These are phyloP conservation scores for Panthera uncia DNA, from an alignment of 2,113 vertebrate species.

Conservation along the genomic window DNA sequence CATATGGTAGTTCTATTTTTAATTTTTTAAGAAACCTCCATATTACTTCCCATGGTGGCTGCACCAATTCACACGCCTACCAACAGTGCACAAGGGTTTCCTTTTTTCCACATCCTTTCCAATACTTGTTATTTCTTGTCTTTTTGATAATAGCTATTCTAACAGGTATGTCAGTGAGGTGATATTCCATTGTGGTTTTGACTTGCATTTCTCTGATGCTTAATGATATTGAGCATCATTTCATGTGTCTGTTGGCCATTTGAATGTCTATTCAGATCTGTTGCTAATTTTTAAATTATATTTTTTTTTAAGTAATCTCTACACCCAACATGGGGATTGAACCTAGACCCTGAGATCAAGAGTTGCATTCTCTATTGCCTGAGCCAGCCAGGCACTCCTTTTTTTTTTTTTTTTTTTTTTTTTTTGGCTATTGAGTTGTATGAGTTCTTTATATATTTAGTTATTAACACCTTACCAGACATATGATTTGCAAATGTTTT, in stretches of 20 bases:
- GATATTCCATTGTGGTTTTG: not conserved
- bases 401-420: not conserved
- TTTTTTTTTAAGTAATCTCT: not conserved
- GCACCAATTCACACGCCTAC: not conserved
- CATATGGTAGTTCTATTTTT: not conserved
- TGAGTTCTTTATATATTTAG: too few species aligned
- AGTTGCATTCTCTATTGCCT: not conserved
- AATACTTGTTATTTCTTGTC: not conserved
- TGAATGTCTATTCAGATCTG: not conserved
- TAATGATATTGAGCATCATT: not conserved
- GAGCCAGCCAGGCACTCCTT: not conserved
- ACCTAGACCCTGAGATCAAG: too few species aligned
- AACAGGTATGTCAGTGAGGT: not conserved
- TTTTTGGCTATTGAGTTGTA: not conserved
- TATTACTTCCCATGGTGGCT: not conserved
- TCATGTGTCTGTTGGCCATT: not conserved
- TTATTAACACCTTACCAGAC: too few species aligned
- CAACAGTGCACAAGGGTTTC: not conserved
- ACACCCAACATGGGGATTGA: too few species aligned
- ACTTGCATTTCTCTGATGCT: not conserved
- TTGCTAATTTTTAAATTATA: not conserved
- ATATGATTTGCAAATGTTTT: too few species aligned
- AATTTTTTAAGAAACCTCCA: not conserved
- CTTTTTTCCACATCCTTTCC: not conserved
- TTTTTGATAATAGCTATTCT: not conserved